Base-by-base conservation (phyloP, 2,888 invertebrate species). In the Lepidocyrtinus sp. region DNA sequence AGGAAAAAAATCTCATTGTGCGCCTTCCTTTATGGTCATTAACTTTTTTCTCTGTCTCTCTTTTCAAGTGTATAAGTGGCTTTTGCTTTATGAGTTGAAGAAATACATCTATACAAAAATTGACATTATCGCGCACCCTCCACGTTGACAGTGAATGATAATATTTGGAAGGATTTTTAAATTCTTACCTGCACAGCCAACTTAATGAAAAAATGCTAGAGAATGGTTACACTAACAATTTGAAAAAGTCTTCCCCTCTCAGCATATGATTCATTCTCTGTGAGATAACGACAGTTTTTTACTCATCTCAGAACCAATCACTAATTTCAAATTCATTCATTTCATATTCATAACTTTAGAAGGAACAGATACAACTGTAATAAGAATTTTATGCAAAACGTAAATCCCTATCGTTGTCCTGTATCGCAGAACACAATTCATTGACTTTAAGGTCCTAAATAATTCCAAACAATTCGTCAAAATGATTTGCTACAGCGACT, bases 21-120 rank as follows among this genome's bases (percentile, higher is more conserved):
- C 67, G 61, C 36, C 36, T 61, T 67, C 69, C 71, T 72, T 45
- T 67, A 71, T 72, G 77, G 72, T 77, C 77, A 77, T 77, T 77
- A 77, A 77, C 67, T 77, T 72, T 72, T 65, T 36, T 36, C 12
- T 36, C 36, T 36, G 5, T 36, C 36, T 36, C 36, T 12, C 12
- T 36, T 36, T 12, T 36, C 36, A 36, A 36, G 5, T 36, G 27
- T 22, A n/a, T n/a, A 71, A 50, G 71, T 71, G 77, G 72, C 36
- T 36, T 36, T 36, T 7, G 36, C 36, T 36, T 36, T 7, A 36
- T 7, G 36, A 36, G 5, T 46, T 26, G 76, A 71, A 46, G 45
- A 65, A 76, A 65, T 25, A 71, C 45, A 76, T 36, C 36, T 36
- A 36, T 36, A 36, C 36, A 36, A n/a, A n/a, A 36, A 36, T 36